phyloP scores from a whole-genome alignment of 2,113 vertebrate species.

The Prunella himalayana region DNA sequence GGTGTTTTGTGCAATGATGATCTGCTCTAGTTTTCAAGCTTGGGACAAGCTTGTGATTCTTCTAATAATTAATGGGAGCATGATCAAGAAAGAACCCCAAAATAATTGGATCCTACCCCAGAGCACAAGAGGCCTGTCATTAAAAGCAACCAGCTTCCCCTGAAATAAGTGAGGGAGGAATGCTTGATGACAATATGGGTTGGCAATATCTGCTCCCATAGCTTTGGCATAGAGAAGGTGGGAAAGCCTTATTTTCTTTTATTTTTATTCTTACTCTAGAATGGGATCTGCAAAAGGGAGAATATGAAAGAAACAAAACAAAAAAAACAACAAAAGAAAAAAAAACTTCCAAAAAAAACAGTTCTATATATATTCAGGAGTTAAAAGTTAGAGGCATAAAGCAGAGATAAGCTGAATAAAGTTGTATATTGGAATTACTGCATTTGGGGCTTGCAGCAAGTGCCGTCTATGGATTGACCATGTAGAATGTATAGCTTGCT shows the following conservation, averaged over 20 bases:
- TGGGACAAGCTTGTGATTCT: constrained; percentile 75
- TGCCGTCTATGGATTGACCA: constrained; percentile 46
- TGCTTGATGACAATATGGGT: constrained; percentile 80
- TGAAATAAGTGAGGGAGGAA: constrained; percentile 56
- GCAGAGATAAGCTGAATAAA: constrained; percentile 57
- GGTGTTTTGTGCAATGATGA: constrained; percentile 76
- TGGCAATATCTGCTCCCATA: constrained; percentile 74
- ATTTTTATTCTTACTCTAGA: constrained; percentile 51
- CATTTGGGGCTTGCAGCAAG: constrained; percentile 66
- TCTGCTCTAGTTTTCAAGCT: constrained; percentile 76
- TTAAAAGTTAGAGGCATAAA: constrained; percentile 60
- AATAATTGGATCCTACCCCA: constrained; percentile 71
- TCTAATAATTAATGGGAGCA: constrained; percentile 68
- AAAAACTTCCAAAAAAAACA: constrained; percentile 13
- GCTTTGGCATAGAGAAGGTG: constrained; percentile 72
- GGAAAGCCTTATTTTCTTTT: constrained; percentile 56
- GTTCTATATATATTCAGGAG: constrained; percentile 53
- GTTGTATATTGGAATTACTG: constrained; percentile 57
- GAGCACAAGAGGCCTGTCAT: constrained; percentile 73
- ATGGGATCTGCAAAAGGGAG: constrained; percentile 64
- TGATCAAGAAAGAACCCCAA: constrained; percentile 58
- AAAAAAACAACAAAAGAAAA: background rate
- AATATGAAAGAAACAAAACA: constrained; percentile 24
- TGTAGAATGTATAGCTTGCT: constrained; percentile 69
- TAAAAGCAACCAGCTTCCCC: constrained; percentile 69